Percentiles rank a stretch among this genome's conserved stretches.
Conservation (phyloP, 2,113 vertebrate species). For the Setophaga petechia region DNA sequence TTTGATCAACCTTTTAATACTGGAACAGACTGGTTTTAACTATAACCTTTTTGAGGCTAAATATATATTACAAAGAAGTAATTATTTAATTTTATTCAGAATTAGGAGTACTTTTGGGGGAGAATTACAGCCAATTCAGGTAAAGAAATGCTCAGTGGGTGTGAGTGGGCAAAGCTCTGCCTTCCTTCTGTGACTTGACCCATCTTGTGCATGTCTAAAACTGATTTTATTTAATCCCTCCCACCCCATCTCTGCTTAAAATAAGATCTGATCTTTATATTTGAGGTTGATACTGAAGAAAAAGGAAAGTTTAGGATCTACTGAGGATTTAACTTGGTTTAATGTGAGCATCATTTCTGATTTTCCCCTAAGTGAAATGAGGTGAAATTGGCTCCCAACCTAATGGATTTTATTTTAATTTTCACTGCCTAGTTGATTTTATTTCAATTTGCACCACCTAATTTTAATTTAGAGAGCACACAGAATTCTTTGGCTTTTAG, state of each 20-base stretch:
- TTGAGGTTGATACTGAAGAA: background rate
- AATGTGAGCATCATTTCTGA: background rate
- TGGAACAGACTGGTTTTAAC: background rate
- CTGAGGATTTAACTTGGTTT: background rate
- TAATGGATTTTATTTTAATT: background rate
- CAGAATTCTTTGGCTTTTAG: background rate
- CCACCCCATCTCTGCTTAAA: background rate
- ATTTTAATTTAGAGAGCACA: background rate
- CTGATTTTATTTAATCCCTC: background rate
- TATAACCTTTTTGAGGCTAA: background rate
- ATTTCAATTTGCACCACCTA: background rate
- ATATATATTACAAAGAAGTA: background rate
- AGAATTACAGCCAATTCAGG: background rate
- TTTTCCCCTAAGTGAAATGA: background rate
- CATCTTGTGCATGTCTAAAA: background rate
- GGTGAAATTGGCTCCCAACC: background rate
- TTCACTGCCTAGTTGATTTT: background rate
- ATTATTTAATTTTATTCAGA: background rate
- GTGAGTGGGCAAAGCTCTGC: background rate
- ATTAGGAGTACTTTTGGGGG: background rate
- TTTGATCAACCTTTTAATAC: background rate
- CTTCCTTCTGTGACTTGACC: background rate
- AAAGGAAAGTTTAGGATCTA: background rate
- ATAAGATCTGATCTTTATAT: background rate
- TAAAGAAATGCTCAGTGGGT: background rate